Evolutionary conservation across 2,888 invertebrate species (phyloP).

Genomic region (Furcula furcula): DNA sequence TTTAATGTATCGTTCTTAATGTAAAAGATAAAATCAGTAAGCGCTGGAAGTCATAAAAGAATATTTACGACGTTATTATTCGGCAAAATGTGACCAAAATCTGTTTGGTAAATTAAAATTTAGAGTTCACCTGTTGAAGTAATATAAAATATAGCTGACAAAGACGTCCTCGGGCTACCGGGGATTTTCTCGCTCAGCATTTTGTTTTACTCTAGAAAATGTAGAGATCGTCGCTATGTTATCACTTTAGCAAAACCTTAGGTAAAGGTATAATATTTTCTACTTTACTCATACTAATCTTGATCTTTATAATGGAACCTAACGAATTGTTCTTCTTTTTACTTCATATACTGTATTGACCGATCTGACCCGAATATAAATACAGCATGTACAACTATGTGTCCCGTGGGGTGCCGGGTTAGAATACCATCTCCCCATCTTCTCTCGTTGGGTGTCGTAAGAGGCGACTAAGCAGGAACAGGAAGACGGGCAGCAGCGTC

Average conservation of each 20-base stretch:
- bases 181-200: not conserved
- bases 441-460: too few species aligned
- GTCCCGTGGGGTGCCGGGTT: too few species aligned
- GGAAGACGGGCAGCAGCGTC: too few species aligned
- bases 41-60: slow-evolving; percentile 14
- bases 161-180: not conserved
- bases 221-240: not conserved
- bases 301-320: too few species aligned
- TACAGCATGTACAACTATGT: too few species aligned
- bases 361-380: too few species aligned
- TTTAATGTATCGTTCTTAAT: slow-evolving; percentile 30
- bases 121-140: slow-evolving; percentile 12
- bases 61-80: slow-evolving; percentile 26
- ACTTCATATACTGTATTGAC: too few species aligned
- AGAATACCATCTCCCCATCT: too few species aligned
- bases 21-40: slow-evolving; percentile 23
- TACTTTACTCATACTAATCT: too few species aligned
- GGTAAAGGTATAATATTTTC: too few species aligned
- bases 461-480: too few species aligned
- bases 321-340: too few species aligned
- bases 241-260: not conserved
- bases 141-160: not conserved
- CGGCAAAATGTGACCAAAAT: slow-evolving; percentile 24
- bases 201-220: not conserved
- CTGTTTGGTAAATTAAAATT: slow-evolving; percentile 17